A percentile compares a stretch with the other conserved stretches of the same genome.
phyloP scores from a whole-genome alignment of 53 echinoderm and acorn worm genomes.

The Zoroaster sp. region DNA sequence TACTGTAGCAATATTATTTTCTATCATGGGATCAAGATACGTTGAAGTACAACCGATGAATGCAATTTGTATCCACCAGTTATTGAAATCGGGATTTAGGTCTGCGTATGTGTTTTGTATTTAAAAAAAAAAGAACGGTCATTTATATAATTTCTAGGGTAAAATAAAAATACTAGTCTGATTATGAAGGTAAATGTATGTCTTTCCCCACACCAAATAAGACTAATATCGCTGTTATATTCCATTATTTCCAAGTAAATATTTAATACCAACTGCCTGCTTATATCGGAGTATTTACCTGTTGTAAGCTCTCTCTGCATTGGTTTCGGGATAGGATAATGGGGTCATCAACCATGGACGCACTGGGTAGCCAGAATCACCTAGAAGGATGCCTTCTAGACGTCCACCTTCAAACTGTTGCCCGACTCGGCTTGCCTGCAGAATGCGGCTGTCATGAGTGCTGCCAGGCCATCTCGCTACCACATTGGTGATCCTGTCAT shows the following conservation, averaged over 20 bases:
- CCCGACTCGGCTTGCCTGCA: slow-evolving; percentile 12
- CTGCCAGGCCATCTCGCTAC: slow-evolving; percentile 16
- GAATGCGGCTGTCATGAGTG: no score
- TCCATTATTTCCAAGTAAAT: no score
- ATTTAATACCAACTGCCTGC: background rate
- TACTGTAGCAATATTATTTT: background rate
- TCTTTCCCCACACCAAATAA: no score
- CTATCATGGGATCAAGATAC: no score
- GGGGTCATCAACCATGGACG: slow-evolving; percentile 42
- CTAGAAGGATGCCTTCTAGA: slow-evolving; percentile 18
- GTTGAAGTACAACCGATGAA: no score
- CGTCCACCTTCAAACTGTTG: background rate
- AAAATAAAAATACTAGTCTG: no score
- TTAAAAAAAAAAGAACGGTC: background rate
- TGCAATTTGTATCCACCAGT: background rate
- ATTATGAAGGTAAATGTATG: no score
- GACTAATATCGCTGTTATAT: no score
- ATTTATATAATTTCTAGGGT: no score
- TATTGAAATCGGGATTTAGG: background rate
- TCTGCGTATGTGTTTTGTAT: background rate
- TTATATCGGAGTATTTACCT: background rate
- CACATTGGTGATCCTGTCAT: background rate
- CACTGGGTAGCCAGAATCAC: slow-evolving; percentile 24
- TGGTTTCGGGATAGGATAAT: background rate
- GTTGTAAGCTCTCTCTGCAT: slow-evolving; percentile 19